Evolutionary conservation across 2,797 vertebrate species (phyloP), one percentile per base, ranked within the genome.

Genomic region (Lophotriccus pileatus): DNA sequence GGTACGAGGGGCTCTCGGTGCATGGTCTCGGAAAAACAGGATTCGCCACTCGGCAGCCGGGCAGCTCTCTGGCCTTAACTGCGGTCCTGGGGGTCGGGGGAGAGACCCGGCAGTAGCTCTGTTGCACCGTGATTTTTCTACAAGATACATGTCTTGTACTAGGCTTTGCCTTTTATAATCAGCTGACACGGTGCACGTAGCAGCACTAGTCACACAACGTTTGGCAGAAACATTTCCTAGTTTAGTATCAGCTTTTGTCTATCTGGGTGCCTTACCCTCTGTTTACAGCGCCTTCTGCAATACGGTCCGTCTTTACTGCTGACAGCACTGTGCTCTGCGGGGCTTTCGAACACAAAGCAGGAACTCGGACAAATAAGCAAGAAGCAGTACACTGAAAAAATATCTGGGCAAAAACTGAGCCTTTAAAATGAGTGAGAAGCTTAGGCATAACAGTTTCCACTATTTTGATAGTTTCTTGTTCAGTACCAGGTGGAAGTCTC

Each of bases 151-250:
- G 53, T 27, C 88, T 84, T 22, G 47, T 56, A 28, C 32, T 73
- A 23, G 79, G 66, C 66, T 74, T 94, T 78, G 79, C 87, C 69
- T 90, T 93, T 91, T 94, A 56, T n/a, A 46, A 77, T 78, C 82
- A 32, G 82, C 84, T 74, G 84, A 78, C 73, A 28, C 2, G 32
- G 62, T 64, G 81, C 73, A 28, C 60, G 34, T 34, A 70, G 64
- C 78, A 77, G 89, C 82, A n/a, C 39, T 13, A 44, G 73, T 87
- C 92, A 36, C 75, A 12, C 60, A 64, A 10, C 78, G 55, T 36
- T 86, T 93, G 86, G 73, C 84, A 95, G 91, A 92, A 91, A 73
- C 92, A 82, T 95, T 97, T 81, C 88, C 93, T 96, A 94, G 95
- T 94, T 96, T 88, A 96, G 91, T 84, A 93, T 95, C 93, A 28